Evolutionary conservation across 2,113 vertebrate species (phyloP), one percentile per base, ranked within the genome.

Genomic region (Larimichthys crocea): DNA sequence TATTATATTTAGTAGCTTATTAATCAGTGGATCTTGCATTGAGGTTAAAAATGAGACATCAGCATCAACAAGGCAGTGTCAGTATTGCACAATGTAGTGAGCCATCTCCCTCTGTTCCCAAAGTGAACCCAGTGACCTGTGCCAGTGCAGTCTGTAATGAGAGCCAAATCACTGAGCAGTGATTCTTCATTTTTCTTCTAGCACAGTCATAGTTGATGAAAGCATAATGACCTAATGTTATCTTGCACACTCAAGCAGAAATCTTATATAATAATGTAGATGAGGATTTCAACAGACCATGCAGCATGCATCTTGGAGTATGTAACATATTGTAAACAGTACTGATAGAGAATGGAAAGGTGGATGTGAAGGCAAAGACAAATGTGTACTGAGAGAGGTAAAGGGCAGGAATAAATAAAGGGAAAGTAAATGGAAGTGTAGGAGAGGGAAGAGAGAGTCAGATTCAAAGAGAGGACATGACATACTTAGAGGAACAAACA

Each of bases 401-500:
- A 29, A 22, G 35, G 12, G 26, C 24, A 35, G 8, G 14, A 55
- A 59, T 42, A 42, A 70, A 64, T 52, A 46, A 31, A 53, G 22
- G 64, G 46, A 71, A 66, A 86, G 83, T 46, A 40, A 75, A 59
- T 73, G 16, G 62, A 81, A 57, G 79, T 66, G 67, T 29, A 44
- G 35, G 29, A 5, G 40, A 69, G 57, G 20, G 73, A 74, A 78
- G 35, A 40, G 74, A 71, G 50, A 76, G 73, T 66, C 59, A 65
- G 64, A 72, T 76, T 68, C 16, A 78, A 46, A 88, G 76, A 82
- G 75, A 84, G 69, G 76, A 87, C 76, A 82, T 77, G 77, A 85
- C 82, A 88, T 91, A 84, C 78, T 88, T 86, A 70, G 64, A 90
- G 84, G 82, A 68, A 89, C 86, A 92, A 89, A 92, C 84, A 87